Percentiles rank a stretch among this genome's conserved stretches.
phyloP scores from a whole-genome alignment of 2,888 invertebrate species.

The Hybos culiciformis region DNA sequence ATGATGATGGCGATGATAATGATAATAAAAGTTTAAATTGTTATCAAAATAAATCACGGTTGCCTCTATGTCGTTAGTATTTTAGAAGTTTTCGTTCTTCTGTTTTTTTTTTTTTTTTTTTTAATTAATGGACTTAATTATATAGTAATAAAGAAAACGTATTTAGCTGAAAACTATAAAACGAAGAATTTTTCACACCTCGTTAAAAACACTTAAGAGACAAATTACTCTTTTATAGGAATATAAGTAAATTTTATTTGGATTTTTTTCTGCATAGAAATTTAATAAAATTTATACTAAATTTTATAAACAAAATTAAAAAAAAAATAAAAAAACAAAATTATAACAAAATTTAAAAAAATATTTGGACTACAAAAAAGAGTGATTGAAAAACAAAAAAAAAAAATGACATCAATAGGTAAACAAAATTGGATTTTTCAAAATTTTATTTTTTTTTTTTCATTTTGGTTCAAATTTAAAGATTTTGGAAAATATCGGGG shows the following conservation, averaged over 20 bases:
- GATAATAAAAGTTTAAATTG: conserved; percentile 17
- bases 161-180: too few species aligned
- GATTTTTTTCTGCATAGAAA: background rate
- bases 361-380: background rate
- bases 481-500: too few species aligned
- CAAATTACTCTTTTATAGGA: background rate
- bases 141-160: too few species aligned
- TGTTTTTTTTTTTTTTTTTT: conserved; percentile 11
- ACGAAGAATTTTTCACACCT: too few species aligned
- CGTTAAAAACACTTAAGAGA: background rate
- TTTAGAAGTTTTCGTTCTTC: background rate
- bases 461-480: too few species aligned
- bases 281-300: background rate
- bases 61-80: conserved; percentile 37
- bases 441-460: too few species aligned
- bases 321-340: background rate
- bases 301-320: background rate
- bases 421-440: conserved; percentile 5
- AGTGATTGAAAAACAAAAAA: conserved; percentile 1
- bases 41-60: conserved; percentile 35
- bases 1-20: background rate
- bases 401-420: conserved; percentile 15
- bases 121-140: too few species aligned
- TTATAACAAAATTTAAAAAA: background rate
- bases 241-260: background rate